These are phyloP conservation scores for Tapirus indicus DNA, from an alignment of 2,797 vertebrate genomes.

Conservation along the genomic window DNA sequence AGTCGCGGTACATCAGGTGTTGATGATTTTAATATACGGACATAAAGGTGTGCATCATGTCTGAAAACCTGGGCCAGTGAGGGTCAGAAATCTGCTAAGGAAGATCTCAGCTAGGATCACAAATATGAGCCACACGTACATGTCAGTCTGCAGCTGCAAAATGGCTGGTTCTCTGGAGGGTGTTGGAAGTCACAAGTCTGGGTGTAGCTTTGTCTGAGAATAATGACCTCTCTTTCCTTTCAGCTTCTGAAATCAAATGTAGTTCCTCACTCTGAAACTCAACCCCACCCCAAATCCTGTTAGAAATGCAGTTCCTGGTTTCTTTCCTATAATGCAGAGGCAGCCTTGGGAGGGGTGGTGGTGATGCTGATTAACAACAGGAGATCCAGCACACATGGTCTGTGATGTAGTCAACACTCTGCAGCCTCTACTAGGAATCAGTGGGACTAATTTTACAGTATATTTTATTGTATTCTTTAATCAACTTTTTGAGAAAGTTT, in stretches of 20 bases:
- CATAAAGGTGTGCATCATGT: fast-evolving
- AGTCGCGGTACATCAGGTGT: neutral
- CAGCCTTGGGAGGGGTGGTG: neutral
- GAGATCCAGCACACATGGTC: neutral
- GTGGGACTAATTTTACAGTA: neutral
- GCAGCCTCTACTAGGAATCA: neutral
- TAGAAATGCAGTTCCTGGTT: neutral
- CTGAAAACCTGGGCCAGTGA: neutral
- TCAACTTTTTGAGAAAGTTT: neutral
- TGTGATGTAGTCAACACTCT: neutral
- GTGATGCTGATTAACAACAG: neutral
- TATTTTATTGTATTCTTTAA: neutral
- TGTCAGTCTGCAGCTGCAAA: too few relatives aligned
- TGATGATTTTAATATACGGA: neutral
- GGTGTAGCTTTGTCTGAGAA: neutral
- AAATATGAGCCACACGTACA: neutral
- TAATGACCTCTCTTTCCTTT: neutral
- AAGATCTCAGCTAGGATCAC: neutral
- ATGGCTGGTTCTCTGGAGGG: neutral
- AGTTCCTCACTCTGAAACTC: neutral
- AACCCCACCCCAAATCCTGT: neutral
- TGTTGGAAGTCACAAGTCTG: neutral
- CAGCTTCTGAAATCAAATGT: neutral
- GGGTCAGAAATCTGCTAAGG: neutral
- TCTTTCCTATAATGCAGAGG: neutral